Percentiles rank a stretch among this genome's conserved stretches.
Evolutionary conservation across 2,888 invertebrate species (phyloP).

Genomic region (Onthophagus sagittarius): DNA sequence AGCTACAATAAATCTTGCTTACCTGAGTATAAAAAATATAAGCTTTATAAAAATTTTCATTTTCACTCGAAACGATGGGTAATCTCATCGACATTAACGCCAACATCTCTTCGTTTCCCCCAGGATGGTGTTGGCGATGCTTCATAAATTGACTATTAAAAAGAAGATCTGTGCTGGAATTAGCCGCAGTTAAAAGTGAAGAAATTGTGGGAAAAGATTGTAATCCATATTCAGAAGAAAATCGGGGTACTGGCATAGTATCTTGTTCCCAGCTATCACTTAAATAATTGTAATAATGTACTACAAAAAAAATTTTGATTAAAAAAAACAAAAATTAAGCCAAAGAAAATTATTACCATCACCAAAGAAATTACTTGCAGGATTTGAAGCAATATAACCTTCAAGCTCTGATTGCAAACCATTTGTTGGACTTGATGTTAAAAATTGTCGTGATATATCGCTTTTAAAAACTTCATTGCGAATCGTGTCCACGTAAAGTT

Average conservation of each 20-base stretch:
- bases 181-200: slow-evolving; percentile 61
- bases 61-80: slow-evolving; percentile 54
- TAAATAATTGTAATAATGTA: slow-evolving; percentile 86
- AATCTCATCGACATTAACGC: slow-evolving; percentile 62
- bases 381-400: slow-evolving; percentile 73
- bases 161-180: slow-evolving; percentile 50
- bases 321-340: background rate
- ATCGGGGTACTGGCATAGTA: slow-evolving; percentile 77
- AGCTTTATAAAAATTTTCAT: slow-evolving; percentile 58
- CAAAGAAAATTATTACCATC: no score
- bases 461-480: slow-evolving; percentile 58
- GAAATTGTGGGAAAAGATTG: slow-evolving; percentile 80
- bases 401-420: slow-evolving; percentile 69
- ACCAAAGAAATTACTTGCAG: slow-evolving; percentile 76
- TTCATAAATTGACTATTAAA: slow-evolving; percentile 59
- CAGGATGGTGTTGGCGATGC: slow-evolving; percentile 84
- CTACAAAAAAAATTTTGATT: slow-evolving; percentile 46
- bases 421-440: slow-evolving; percentile 91
- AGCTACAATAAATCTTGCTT: no score
- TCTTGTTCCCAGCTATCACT: slow-evolving; percentile 76
- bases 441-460: slow-evolving; percentile 64
- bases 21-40: slow-evolving; percentile 85
- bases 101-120: slow-evolving; percentile 65
- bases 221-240: slow-evolving; percentile 94
- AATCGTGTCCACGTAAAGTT: slow-evolving; percentile 77